These are phyloP conservation scores for Ormyrus labotus DNA, from an alignment of 2,888 invertebrate species.

Conservation along the genomic window DNA sequence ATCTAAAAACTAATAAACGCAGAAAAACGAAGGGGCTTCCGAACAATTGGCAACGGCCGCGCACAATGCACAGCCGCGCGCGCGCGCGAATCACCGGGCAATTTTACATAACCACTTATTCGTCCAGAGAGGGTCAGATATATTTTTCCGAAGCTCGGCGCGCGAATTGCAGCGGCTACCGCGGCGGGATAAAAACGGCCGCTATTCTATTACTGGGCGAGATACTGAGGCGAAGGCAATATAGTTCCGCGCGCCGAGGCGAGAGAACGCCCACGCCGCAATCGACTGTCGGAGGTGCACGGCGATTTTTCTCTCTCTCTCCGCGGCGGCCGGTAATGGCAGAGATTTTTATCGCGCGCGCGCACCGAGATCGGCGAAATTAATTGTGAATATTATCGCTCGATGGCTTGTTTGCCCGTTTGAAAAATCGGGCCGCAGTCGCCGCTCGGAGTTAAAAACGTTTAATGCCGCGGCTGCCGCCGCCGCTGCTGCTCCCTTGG, in stretches of 20 bases:
- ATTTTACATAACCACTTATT: constrained; percentile 4
- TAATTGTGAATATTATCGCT: neutral
- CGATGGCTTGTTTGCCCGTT: neutral
- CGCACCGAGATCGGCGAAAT: no score
- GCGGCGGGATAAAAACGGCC: constrained; percentile 53
- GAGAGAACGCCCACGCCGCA: constrained; percentile 1
- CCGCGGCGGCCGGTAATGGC: no score
- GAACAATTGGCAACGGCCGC: no score
- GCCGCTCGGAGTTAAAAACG: neutral
- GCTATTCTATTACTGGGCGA: constrained; percentile 59
- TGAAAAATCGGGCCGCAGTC: neutral
- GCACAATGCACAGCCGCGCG: no score
- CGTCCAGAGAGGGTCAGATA: neutral
- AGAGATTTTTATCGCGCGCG: no score
- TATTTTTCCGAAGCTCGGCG: neutral
- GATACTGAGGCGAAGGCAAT: neutral
- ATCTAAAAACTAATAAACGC: no score
- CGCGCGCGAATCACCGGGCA: no score
- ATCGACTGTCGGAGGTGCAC: neutral
- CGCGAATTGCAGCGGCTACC: constrained; percentile 29
- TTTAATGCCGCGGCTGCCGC: no score
- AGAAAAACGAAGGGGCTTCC: no score
- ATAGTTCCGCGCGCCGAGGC: neutral
- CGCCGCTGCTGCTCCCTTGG: no score
- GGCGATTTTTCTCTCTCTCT: neutral